Percentiles rank a stretch among this genome's conserved stretches.
These are phyloP conservation scores for Argentina silus DNA, from an alignment of 2,797 vertebrate species.

Conservation along the genomic window DNA sequence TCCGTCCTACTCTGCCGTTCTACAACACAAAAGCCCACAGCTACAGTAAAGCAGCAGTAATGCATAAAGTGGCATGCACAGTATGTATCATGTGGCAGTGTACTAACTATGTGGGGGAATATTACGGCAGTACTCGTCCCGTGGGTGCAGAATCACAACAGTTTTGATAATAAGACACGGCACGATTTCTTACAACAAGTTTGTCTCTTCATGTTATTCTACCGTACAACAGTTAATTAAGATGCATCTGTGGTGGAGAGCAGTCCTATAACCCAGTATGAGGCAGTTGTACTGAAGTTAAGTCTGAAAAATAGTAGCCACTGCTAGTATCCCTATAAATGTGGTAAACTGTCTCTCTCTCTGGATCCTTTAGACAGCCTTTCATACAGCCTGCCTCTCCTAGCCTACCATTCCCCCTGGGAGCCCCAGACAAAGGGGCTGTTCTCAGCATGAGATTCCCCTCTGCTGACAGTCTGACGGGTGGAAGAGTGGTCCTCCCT, in stretches of 20 bases:
- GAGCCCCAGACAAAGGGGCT: constrained; percentile 50
- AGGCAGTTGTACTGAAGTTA: background rate
- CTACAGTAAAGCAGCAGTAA: background rate
- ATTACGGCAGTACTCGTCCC: too few species aligned
- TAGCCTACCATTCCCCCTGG: constrained; percentile 21
- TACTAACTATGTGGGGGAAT: too few species aligned
- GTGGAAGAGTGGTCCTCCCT: constrained; percentile 13
- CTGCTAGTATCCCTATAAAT: background rate
- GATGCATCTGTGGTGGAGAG: background rate
- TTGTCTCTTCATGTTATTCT: too few species aligned
- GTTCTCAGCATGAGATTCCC: constrained; percentile 52
- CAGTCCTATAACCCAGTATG: background rate
- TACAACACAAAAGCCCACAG: constrained; percentile 8
- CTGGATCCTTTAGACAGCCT: constrained; percentile 16
- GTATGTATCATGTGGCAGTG: too few species aligned
- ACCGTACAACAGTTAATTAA: too few species aligned
- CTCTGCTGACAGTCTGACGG: constrained; percentile 47
- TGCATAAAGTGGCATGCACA: background rate
- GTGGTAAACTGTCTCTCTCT: background rate
- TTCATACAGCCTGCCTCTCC: constrained; percentile 8
- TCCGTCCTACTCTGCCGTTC: constrained; percentile 47
- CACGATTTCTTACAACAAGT: too few species aligned
- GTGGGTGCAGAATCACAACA: too few species aligned
- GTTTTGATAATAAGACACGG: too few species aligned
- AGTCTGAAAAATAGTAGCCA: background rate